These are phyloP conservation scores for Pycnomerus fuliginosus DNA, from an alignment of 2,888 invertebrate genomes.

Conservation along the genomic window DNA sequence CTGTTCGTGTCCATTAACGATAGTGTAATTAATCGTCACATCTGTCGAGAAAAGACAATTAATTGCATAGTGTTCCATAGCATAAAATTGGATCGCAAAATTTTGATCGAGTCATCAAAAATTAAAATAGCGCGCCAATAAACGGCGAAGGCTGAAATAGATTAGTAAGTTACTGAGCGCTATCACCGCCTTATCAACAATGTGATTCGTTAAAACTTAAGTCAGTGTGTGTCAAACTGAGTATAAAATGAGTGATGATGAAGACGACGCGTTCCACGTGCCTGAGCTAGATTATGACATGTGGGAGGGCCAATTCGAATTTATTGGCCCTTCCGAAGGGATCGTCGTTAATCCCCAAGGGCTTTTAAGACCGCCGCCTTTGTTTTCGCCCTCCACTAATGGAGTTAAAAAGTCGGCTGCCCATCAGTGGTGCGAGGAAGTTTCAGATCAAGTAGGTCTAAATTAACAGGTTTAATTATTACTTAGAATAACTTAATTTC, in stretches of 20 bases:
- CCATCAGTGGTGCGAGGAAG: constrained; percentile 57
- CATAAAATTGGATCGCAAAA: too few relatives aligned
- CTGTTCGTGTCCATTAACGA: too few relatives aligned
- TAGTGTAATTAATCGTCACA: too few relatives aligned
- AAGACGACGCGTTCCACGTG: constrained; percentile 45
- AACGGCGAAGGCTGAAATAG: too few relatives aligned
- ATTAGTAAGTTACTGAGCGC: too few relatives aligned
- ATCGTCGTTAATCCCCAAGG: constrained; percentile 33
- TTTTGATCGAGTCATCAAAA: too few relatives aligned
- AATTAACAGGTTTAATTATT: too few relatives aligned
- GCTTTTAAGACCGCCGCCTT: constrained; percentile 32
- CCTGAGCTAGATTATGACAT: constrained; percentile 79
- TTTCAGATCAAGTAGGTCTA: constrained; percentile 61
- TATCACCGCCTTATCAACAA: not conserved
- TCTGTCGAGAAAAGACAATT: too few relatives aligned
- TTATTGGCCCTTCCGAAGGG: constrained; percentile 61
- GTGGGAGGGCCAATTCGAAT: constrained; percentile 89
- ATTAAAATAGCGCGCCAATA: too few relatives aligned
- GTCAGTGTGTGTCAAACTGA: constrained; percentile 7
- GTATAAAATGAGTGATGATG: constrained; percentile 30
- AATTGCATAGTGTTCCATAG: too few relatives aligned
- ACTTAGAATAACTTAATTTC: too few relatives aligned
- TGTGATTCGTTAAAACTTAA: not conserved
- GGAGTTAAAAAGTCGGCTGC: constrained; percentile 60
- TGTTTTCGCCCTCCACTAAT: constrained; percentile 42